A percentile compares a stretch with the other conserved stretches of the same genome.
Conservation (phyloP, 2,888 invertebrate genomes). For the Chrysolina haemoptera region DNA sequence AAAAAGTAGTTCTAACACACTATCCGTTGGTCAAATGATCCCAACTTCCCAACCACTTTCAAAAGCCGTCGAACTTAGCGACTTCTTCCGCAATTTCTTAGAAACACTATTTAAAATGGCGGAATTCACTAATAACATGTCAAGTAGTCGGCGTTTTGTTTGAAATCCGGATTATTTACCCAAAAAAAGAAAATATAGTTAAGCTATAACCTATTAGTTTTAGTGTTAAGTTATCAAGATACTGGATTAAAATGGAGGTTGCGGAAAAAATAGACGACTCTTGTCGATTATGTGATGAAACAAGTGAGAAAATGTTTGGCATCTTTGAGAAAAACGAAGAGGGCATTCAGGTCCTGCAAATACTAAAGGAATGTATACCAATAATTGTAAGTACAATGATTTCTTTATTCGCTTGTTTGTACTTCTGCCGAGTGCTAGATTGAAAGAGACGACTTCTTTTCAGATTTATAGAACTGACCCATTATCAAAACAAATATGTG, state of each 20-base stretch:
- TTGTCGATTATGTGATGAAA: slow-evolving; percentile 67
- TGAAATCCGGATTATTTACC: slow-evolving; percentile 48
- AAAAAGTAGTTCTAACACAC: no score
- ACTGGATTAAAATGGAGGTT: slow-evolving; percentile 44
- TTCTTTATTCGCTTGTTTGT: slow-evolving; percentile 28
- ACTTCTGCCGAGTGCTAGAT: slow-evolving; percentile 11
- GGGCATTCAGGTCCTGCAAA: slow-evolving; percentile 65
- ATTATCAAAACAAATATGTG: slow-evolving; percentile 67
- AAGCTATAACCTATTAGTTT: slow-evolving; percentile 39
- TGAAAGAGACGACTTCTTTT: slow-evolving; percentile 47
- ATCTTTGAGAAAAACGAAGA: slow-evolving; percentile 67
- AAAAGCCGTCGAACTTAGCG: slow-evolving; percentile 32
- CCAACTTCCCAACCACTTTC: background rate
- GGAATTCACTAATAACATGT: slow-evolving; percentile 54
- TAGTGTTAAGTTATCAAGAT: slow-evolving; percentile 30
- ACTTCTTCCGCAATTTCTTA: slow-evolving; percentile 38
- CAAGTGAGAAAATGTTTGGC: slow-evolving; percentile 63
- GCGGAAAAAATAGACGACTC: slow-evolving; percentile 57
- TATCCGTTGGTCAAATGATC: background rate
- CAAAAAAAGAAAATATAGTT: slow-evolving; percentile 39
- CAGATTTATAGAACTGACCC: slow-evolving; percentile 69
- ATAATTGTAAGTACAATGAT: slow-evolving; percentile 64
- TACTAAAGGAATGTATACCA: slow-evolving; percentile 67
- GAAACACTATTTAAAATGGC: slow-evolving; percentile 58
- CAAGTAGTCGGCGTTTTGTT: slow-evolving; percentile 61